A percentile compares a stretch with the other conserved stretches of the same genome.
phyloP scores from a whole-genome alignment of 2,113 vertebrate species.

The Sander vitreus region DNA sequence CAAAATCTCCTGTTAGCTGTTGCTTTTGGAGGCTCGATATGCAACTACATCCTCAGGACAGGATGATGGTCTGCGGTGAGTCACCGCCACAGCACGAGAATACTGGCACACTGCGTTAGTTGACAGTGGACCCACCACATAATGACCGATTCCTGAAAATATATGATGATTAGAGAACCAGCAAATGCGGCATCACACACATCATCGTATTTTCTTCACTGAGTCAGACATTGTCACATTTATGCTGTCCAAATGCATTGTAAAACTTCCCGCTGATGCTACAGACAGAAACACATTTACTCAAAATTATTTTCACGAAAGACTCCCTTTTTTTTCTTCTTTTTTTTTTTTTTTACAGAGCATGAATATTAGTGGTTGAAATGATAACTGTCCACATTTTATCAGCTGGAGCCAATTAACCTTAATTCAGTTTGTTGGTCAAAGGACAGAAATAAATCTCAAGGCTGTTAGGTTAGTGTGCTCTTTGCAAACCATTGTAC shows the following conservation, averaged over 20 bases:
- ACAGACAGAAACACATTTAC: background rate
- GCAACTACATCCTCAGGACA: conserved; percentile 40
- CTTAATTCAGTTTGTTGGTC: conserved; percentile 1
- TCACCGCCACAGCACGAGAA: conserved; percentile 21
- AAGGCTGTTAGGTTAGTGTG: background rate
- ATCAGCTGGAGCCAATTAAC: conserved; percentile 20
- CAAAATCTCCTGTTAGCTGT: conserved; percentile 58
- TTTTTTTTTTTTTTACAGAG: background rate
- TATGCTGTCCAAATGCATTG: conserved; percentile 4
- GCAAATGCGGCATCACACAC: conserved; percentile 20
- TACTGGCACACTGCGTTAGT: conserved; percentile 18
- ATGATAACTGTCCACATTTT: background rate
- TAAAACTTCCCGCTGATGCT: background rate
- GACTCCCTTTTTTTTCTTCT: background rate
- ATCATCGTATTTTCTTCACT: conserved; percentile 2
- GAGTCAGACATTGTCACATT: conserved; percentile 19
- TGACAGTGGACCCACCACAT: conserved; percentile 36
- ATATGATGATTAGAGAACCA: conserved; percentile 36
- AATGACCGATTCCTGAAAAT: conserved; percentile 33
- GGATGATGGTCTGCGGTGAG: conserved; percentile 49
- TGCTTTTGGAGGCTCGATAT: conserved; percentile 51
- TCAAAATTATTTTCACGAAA: background rate
- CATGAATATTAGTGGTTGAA: background rate
- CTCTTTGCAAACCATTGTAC: background rate
- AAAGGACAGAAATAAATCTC: conserved; percentile 4